These are phyloP conservation scores for Montipora efflorescens DNA, from an alignment of 64 coral and sea anemone genomes.

Conservation along the genomic window DNA sequence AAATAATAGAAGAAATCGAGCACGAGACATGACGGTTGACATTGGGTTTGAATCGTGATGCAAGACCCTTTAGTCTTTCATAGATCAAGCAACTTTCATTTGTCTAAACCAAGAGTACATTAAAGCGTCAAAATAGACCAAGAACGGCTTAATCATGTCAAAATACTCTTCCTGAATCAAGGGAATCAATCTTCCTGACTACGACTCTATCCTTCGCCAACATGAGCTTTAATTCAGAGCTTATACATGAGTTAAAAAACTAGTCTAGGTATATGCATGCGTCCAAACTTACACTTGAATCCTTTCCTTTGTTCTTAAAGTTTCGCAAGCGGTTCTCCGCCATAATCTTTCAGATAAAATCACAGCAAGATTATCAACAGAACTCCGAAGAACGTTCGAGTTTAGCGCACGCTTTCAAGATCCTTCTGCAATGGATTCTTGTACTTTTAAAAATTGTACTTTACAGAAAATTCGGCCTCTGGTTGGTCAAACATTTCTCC, in stretches of 20 bases:
- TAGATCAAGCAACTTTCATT: too few relatives aligned
- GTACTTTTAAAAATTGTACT: slow-evolving; percentile 51
- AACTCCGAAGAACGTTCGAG: neutral
- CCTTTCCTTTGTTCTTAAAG: slow-evolving; percentile 76
- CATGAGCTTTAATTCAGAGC: too few relatives aligned
- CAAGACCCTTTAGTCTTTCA: too few relatives aligned
- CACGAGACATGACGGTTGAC: too few relatives aligned
- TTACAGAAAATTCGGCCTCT: neutral
- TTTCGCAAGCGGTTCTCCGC: slow-evolving; percentile 60
- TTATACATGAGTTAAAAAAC: too few relatives aligned
- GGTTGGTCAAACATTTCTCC: neutral
- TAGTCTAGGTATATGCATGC: neutral
- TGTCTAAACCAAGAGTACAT: too few relatives aligned
- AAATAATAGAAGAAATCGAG: too few relatives aligned
- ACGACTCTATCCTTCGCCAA: too few relatives aligned
- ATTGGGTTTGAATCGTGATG: neutral
- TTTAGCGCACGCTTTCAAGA: neutral
- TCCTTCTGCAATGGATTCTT: neutral
- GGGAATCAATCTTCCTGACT: neutral
- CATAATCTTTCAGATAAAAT: slow-evolving; percentile 26
- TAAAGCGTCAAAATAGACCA: too few relatives aligned
- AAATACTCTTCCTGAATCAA: neutral
- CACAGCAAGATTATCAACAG: neutral
- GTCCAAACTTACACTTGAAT: slow-evolving; percentile 14
- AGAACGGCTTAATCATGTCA: too few relatives aligned